Conservation (phyloP, 2,797 vertebrate species). For the Corythornis leucogaster region DNA sequence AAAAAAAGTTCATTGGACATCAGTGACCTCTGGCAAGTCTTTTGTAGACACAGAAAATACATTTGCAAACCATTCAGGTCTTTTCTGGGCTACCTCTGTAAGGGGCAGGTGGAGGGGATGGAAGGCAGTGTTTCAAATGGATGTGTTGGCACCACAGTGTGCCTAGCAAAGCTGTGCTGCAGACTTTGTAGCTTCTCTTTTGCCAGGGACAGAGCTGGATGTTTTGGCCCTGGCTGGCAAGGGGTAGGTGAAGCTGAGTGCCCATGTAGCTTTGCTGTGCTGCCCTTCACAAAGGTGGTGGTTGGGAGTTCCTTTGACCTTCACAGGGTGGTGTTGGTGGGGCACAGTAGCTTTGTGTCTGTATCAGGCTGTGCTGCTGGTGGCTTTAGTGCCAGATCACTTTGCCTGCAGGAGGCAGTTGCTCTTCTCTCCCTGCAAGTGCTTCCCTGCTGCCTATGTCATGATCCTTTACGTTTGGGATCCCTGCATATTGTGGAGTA, state of each 20-base stretch:
- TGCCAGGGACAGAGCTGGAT: not conserved
- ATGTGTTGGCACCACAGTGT: rapidly evolving
- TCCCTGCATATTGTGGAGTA: rapidly evolving
- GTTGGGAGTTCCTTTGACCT: not conserved
- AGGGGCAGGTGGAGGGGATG: not conserved
- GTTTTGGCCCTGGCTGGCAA: rapidly evolving
- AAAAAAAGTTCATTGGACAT: not conserved
- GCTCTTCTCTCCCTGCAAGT: not conserved
- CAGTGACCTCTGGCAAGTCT: not conserved
- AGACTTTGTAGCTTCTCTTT: rapidly evolving
- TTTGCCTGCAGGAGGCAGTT: not conserved
- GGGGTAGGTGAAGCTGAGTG: rapidly evolving
- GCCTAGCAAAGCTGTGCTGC: not conserved
- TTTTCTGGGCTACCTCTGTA: not conserved
- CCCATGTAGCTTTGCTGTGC: not conserved
- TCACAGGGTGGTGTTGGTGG: not conserved
- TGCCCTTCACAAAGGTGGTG: not conserved
- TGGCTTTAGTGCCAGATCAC: not conserved
- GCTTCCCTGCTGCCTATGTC: not conserved
- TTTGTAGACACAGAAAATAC: not conserved
- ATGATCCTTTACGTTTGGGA: no score
- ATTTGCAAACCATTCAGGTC: not conserved
- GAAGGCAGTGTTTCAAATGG: not conserved
- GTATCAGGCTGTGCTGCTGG: not conserved
- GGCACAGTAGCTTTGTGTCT: rapidly evolving